A percentile compares a stretch with the other conserved stretches of the same genome.
phyloP scores from a whole-genome alignment of 1,140 invertebrate species.

The Hycleus phaleratus region DNA sequence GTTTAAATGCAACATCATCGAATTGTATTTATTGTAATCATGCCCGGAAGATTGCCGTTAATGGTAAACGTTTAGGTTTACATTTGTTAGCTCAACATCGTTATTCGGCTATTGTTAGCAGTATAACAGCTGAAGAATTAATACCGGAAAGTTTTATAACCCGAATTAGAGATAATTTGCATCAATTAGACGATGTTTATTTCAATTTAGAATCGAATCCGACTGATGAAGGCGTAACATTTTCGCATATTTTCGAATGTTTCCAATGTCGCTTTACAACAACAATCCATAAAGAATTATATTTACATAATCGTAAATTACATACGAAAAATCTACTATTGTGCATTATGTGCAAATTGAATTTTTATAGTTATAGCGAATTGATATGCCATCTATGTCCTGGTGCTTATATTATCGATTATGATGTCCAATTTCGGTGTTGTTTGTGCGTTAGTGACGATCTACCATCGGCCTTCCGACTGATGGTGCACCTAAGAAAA shows the following conservation, averaged over 20 bases:
- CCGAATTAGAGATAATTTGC: slow-evolving; percentile 56
- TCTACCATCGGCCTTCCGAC: slow-evolving; percentile 70
- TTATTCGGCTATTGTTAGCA: slow-evolving; percentile 62
- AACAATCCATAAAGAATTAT: slow-evolving; percentile 69
- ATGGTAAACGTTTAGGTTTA: slow-evolving; percentile 66
- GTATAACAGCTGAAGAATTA: slow-evolving; percentile 61
- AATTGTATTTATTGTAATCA: slow-evolving; percentile 77
- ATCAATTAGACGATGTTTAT: slow-evolving; percentile 52
- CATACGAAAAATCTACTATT: slow-evolving; percentile 71
- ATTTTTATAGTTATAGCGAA: slow-evolving; percentile 79
- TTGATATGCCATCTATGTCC: slow-evolving; percentile 76
- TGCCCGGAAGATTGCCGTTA: slow-evolving; percentile 70
- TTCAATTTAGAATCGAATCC: slow-evolving; percentile 56
- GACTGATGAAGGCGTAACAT: slow-evolving; percentile 43
- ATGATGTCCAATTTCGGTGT: slow-evolving; percentile 59
- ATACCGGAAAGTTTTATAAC: slow-evolving; percentile 62
- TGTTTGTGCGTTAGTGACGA: slow-evolving; percentile 64
- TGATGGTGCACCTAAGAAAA: slow-evolving; percentile 79
- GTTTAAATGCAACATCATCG: slow-evolving; percentile 57
- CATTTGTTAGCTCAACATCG: slow-evolving; percentile 71
- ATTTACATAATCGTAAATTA: slow-evolving; percentile 74
- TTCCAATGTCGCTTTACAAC: slow-evolving; percentile 74
- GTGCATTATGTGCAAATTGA: slow-evolving; percentile 78
- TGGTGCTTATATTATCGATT: slow-evolving; percentile 59
- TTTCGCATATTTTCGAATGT: slow-evolving; percentile 66